Percentiles rank a stretch among this genome's conserved stretches.
phyloP scores from a whole-genome alignment of 2,113 vertebrate species.

The Podarcis cretensis region DNA sequence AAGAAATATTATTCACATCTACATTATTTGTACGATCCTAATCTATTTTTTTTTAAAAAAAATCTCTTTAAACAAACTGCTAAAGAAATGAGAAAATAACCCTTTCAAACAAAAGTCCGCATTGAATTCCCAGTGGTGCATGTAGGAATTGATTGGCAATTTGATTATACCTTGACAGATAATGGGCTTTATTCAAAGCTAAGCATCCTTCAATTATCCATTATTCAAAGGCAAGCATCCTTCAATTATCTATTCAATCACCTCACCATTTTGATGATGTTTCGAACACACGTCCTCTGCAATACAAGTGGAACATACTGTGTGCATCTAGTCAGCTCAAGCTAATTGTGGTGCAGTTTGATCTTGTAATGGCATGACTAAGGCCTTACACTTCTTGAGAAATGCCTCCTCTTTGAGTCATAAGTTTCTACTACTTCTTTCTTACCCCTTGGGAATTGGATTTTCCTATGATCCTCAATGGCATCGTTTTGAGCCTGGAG shows the following conservation, averaged over 20 bases:
- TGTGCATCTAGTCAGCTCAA: neutral
- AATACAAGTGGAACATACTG: neutral
- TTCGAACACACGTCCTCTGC: neutral
- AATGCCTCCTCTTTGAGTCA: neutral
- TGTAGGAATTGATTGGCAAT: neutral
- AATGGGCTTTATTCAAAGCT: neutral
- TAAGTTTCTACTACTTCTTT: neutral
- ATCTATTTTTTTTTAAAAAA: neutral
- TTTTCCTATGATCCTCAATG: neutral
- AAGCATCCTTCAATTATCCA: neutral
- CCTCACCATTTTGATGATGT: neutral
- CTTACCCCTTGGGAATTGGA: neutral
- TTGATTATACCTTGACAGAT: constrained; percentile 11
- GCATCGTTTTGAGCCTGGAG: neutral
- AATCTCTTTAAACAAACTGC: neutral
- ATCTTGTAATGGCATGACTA: neutral
- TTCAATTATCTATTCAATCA: neutral
- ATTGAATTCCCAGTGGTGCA: neutral
- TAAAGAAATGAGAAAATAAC: constrained; percentile 11
- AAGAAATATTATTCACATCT: neutral
- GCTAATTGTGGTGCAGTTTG: neutral
- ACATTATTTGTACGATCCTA: neutral
- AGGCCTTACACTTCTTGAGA: neutral
- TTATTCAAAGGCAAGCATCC: neutral
- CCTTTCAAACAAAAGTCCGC: neutral